Evolutionary conservation across 2,113 vertebrate genomes (phyloP), one percentile per base, ranked within the genome.

Genomic region (Himantopus leucocephalus): DNA sequence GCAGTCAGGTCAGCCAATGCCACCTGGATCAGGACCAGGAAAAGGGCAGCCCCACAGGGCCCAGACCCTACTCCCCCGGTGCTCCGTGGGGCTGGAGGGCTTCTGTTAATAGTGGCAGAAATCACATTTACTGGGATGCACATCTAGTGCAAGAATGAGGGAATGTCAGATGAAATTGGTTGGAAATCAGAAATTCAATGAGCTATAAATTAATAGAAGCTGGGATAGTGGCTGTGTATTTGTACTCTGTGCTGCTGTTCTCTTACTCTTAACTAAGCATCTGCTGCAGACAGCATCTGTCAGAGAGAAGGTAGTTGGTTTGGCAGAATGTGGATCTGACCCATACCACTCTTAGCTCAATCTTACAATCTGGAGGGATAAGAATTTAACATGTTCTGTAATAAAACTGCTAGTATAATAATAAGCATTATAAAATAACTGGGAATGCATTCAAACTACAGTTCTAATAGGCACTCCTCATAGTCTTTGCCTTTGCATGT

Each of bases 81-180:
- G 7, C 11, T 62, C 41, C 0, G 0, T 41, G 50, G 29, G 16
- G 15, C 34, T 56, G 23, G 4, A 48, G 5, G 6, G 1, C 7
- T 92, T 85, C 66, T 74, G 34, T 52, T 52, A 91, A n/a, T 13
- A 39, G 7, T 16, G 16, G 35, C 39, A 89, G 88, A 91, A 83
- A 29, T 77, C 35, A 59, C 14, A 47, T 75, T 92, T 85, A n/a
- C 34, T 75, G 60, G 53, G 14, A 67, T 94, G 64, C 8, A 32
- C 8, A 64, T 43, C 35, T 85, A 50, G 48, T 55, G 53, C 12
- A 81, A 85, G 45, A 88, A 86, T 41, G 43, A 88, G 17, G 5
- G 8, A 56, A 30, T 23, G 8, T 43, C 35, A 86, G 19, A 70
- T 62, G 13, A 80, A 66, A 55, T 43, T 70, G 34, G 20, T 30